Base-by-base conservation (phyloP, 2,797 vertebrate genomes). In the Champsocephalus esox region DNA sequence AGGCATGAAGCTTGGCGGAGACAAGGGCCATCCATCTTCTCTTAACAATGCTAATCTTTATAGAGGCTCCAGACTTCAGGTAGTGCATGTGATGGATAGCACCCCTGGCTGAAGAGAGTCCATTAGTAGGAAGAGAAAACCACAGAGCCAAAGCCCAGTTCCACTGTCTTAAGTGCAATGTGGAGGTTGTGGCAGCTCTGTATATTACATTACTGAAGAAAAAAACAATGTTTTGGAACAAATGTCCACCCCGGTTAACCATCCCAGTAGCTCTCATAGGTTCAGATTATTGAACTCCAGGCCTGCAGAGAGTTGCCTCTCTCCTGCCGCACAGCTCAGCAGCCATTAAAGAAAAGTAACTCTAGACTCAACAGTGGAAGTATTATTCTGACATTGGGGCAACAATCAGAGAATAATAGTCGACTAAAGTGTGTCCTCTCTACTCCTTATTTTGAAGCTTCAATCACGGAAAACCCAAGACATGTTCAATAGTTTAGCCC, bases 1-100 rank as follows among this genome's bases (percentile, higher is more conserved):
- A 95, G 93, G 94, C 94, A 92, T 95, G 94, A 94, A 81, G 94
- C 94, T 94, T 92, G 92, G 88, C 91, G 79, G 92, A 93, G 94
- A 95, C 93, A 82, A 92, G 93, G 86, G 84, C 95, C 94, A 97
- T 98, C 96, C 95, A 95, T 98, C 97, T 97, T 96, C 87, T 95
- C 95, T 96, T 96, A 97, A 95, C 94, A 80, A 87, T 94, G 92
- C 93, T 96, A 95, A 98, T 97, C 96, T 97, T 96, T 96, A 96
- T 93, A 94, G 94, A 96, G 95, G 95, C 95, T 94, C 93, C 92
- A 88, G 93, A 95, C 91, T 94, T 93, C 93, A 95, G 95, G 94
- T 95, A 91, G 91, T 91, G 94, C 80, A 52, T 91, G 92, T 97
- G 96, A 98, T 96, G 95, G 96, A 97, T 96, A 92, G 85, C 95